phyloP scores from a whole-genome alignment of 2,113 vertebrate species.

The Panthera tigris region DNA sequence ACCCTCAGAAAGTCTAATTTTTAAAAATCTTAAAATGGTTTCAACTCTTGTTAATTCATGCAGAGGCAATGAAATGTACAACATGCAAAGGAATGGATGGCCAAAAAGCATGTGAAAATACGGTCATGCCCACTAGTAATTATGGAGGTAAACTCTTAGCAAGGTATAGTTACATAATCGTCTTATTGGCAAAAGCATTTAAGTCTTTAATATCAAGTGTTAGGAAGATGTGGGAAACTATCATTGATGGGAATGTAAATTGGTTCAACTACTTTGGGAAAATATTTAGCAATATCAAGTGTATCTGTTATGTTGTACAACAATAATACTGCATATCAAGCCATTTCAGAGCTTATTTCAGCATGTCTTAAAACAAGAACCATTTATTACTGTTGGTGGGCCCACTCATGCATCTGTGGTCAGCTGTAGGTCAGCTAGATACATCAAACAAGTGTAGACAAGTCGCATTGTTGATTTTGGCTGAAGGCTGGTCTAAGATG shows the following conservation, averaged over 20 bases:
- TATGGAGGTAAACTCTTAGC: background rate
- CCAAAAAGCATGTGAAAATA: background rate
- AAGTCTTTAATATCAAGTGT: background rate
- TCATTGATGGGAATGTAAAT: background rate
- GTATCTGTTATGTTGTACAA: background rate
- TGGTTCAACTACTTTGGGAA: background rate
- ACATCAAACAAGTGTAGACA: background rate
- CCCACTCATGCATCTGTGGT: background rate
- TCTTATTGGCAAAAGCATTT: background rate
- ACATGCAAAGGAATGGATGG: background rate
- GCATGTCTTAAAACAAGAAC: background rate
- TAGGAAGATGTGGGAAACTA: background rate
- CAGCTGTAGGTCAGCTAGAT: background rate
- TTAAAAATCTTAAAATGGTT: background rate
- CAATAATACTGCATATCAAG: background rate
- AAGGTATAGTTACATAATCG: background rate
- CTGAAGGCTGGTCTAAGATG: background rate
- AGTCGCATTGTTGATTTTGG: background rate
- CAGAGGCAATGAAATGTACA: background rate
- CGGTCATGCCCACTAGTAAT: background rate
- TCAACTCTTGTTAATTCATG: background rate
- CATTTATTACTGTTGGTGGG: background rate
- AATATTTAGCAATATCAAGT: constrained; percentile 25
- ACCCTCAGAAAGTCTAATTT: background rate
- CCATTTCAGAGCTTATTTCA: background rate